A percentile compares a stretch with the other conserved stretches of the same genome.
phyloP scores from a whole-genome alignment of 1,140 invertebrate genomes.

The Heliconius hewitsoni region DNA sequence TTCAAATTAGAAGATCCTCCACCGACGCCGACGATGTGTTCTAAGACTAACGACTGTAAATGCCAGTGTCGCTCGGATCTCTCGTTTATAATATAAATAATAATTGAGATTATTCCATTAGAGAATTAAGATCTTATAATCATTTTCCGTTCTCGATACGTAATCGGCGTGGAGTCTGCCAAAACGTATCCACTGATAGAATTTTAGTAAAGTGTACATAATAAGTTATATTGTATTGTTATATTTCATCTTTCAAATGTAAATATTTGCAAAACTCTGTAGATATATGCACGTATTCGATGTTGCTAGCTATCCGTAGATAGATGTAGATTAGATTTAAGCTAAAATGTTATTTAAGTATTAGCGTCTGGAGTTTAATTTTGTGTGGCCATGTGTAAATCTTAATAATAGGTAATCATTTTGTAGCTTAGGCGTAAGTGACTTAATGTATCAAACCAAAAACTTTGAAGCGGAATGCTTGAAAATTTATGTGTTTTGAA shows the following conservation, averaged over 20 bases:
- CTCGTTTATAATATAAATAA: conserved; percentile 63
- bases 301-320: conserved; percentile 45
- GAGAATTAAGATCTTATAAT: conserved; percentile 67
- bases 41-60: conserved; percentile 37
- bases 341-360: conserved; percentile 49
- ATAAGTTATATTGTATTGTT: conserved; percentile 48
- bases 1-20: too few relatives aligned
- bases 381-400: conserved; percentile 75
- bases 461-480: conserved; percentile 78
- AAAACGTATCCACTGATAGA: conserved; percentile 56
- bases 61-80: conserved; percentile 76
- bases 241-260: conserved; percentile 47
- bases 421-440: conserved; percentile 64
- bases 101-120: conserved; percentile 80
- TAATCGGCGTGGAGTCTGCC: conserved; percentile 52
- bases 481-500: conserved; percentile 80
- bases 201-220: conserved; percentile 70
- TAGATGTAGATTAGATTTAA: conserved; percentile 48
- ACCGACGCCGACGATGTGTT: neutral
- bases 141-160: conserved; percentile 39
- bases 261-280: conserved; percentile 53
- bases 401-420: conserved; percentile 53
- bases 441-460: conserved; percentile 77
- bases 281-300: conserved; percentile 52
- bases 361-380: conserved; percentile 57